Evolutionary conservation across 2,797 vertebrate species (phyloP).

Genomic region (Bothrops alternatus): DNA sequence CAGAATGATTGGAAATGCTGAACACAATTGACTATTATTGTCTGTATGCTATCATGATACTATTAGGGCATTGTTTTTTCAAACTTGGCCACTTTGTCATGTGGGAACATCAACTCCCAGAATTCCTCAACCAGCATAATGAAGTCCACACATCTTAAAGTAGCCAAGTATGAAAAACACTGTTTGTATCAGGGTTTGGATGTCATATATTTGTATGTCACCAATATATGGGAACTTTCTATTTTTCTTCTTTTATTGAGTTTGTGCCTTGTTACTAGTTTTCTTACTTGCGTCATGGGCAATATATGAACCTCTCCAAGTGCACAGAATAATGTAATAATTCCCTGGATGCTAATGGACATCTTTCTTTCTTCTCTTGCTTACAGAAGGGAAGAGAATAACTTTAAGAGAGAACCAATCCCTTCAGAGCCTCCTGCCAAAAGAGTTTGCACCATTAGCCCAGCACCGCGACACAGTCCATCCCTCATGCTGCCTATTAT

Average conservation of each 20-base stretch:
- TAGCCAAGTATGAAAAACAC: background rate
- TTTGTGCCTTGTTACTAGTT: background rate
- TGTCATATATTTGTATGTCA: background rate
- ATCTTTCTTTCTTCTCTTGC: slow-evolving; percentile 19
- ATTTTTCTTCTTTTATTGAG: background rate
- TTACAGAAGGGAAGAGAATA: slow-evolving; percentile 82
- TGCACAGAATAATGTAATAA: rapidly evolving
- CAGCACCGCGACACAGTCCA: slow-evolving; percentile 93
- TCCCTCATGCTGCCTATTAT: slow-evolving; percentile 84
- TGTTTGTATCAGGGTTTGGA: background rate
- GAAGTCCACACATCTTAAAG: background rate
- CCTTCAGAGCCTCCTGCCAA: slow-evolving; percentile 89
- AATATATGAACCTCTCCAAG: background rate
- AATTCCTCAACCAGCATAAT: background rate
- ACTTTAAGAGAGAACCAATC: slow-evolving; percentile 86
- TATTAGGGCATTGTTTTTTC: background rate
- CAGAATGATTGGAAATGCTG: background rate
- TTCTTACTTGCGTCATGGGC: background rate
- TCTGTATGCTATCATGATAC: background rate
- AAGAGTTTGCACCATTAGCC: slow-evolving; percentile 97
- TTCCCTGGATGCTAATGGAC: background rate
- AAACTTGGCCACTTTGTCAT: background rate
- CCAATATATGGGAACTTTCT: background rate
- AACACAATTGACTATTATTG: background rate
- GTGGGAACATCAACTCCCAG: background rate